Conservation (phyloP, 2,113 vertebrate species). For the Mellivora capensis region DNA sequence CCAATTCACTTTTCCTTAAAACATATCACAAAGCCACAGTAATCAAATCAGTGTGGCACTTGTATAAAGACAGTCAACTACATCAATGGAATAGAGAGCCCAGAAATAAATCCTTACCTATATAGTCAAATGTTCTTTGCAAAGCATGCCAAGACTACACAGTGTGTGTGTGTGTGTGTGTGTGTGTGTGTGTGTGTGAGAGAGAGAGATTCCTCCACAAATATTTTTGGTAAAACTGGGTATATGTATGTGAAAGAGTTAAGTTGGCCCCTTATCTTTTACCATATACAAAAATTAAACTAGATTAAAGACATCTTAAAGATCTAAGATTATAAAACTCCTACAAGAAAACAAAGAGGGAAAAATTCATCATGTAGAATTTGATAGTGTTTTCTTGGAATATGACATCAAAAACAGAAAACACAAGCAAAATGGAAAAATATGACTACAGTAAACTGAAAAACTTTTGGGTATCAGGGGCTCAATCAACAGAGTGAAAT, state of each 20-base stretch:
- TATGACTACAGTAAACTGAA: neutral
- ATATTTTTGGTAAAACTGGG: neutral
- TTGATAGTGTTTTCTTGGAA: neutral
- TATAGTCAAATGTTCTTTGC: neutral
- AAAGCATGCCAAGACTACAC: neutral
- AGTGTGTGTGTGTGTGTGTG: no score
- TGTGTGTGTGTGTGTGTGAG: no score
- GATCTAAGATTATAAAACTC: neutral
- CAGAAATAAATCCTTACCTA: neutral
- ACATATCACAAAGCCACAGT: neutral
- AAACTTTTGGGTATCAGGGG: neutral
- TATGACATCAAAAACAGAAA: neutral
- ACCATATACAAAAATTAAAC: neutral
- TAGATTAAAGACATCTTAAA: neutral
- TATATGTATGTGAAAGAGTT: neutral
- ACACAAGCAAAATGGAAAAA: neutral
- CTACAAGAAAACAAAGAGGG: neutral
- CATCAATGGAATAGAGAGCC: neutral
- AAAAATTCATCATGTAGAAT: neutral
- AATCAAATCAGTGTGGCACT: neutral
- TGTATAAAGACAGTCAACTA: neutral
- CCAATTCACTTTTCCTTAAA: neutral
- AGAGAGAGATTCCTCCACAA: neutral
- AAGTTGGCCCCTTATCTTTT: neutral
- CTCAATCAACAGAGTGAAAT: neutral